These are phyloP conservation scores for Paracentrotus lividus DNA, from an alignment of 53 echinoderm and acorn worm species.

Conservation along the genomic window DNA sequence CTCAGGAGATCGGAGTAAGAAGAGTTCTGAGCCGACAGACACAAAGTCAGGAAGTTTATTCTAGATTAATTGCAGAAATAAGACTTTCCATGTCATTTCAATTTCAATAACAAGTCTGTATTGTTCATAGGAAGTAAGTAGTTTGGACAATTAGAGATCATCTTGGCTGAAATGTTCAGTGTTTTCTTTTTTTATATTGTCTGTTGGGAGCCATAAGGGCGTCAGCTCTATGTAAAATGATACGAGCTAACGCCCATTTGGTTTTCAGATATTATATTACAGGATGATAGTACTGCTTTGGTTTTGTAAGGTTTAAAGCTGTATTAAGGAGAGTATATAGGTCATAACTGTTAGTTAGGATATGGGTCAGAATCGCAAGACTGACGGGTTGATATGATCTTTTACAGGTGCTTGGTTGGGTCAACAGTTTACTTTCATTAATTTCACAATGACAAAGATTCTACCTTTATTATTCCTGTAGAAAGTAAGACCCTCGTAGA, in stretches of 20 bases:
- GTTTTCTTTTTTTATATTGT: no score
- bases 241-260: no score
- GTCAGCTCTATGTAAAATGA: no score
- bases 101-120: constrained; percentile 34
- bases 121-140: not conserved
- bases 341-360: not conserved
- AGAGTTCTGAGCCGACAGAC: not conserved
- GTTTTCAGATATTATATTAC: no score
- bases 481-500: not conserved
- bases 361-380: not conserved
- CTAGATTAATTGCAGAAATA: constrained; percentile 32
- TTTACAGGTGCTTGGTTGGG: not conserved
- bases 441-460: not conserved
- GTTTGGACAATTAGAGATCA: not conserved
- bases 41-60: constrained; percentile 50
- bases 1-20: constrained; percentile 7
- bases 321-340: not conserved
- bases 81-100: not conserved
- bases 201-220: no score
- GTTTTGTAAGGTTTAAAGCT: not conserved
- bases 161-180: not conserved
- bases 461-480: not conserved
- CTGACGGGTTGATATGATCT: not conserved
- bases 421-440: not conserved
- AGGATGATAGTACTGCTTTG: no score